Evolutionary conservation across 2,113 vertebrate species (phyloP).

Genomic region (Poecilia latipinna): DNA sequence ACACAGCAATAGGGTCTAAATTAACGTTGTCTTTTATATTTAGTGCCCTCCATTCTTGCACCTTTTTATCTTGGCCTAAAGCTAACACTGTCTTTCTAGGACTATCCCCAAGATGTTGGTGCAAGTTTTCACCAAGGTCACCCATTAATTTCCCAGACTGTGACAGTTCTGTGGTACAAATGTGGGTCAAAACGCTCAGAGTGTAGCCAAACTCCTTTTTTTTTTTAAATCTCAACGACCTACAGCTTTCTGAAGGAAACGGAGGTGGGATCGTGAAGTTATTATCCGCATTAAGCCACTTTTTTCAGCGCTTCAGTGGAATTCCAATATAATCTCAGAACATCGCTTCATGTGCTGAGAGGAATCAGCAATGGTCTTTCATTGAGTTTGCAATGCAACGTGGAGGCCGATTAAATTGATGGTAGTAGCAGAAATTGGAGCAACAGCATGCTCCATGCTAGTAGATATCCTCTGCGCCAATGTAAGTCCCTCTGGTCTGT

Average conservation of each 20-base stretch:
- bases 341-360: slow-evolving; percentile 35
- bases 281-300: slow-evolving; percentile 29
- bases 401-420: slow-evolving; percentile 64
- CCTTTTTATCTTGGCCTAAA: slow-evolving; percentile 11
- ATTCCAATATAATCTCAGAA: slow-evolving; percentile 59
- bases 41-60: background rate
- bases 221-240: slow-evolving; percentile 55
- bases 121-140: slow-evolving; percentile 66
- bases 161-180: slow-evolving; percentile 76
- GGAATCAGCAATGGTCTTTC: slow-evolving; percentile 52
- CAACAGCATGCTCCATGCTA: slow-evolving; percentile 13
- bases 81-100: slow-evolving; percentile 66
- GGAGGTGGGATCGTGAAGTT: slow-evolving; percentile 5
- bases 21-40: background rate
- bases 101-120: slow-evolving; percentile 66
- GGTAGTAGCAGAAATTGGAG: slow-evolving; percentile 15
- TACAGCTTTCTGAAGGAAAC: slow-evolving; percentile 4
- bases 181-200: slow-evolving; percentile 67
- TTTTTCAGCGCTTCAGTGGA: slow-evolving; percentile 42
- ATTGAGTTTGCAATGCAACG: slow-evolving; percentile 57
- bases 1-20: background rate
- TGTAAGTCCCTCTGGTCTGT: slow-evolving; percentile 28
- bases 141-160: slow-evolving; percentile 62
- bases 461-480: slow-evolving; percentile 38
- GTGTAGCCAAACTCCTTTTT: slow-evolving; percentile 28